Percentiles rank a stretch among this genome's conserved stretches.
Conservation (phyloP, 2,113 vertebrate species). For the Notechis scutatus region DNA sequence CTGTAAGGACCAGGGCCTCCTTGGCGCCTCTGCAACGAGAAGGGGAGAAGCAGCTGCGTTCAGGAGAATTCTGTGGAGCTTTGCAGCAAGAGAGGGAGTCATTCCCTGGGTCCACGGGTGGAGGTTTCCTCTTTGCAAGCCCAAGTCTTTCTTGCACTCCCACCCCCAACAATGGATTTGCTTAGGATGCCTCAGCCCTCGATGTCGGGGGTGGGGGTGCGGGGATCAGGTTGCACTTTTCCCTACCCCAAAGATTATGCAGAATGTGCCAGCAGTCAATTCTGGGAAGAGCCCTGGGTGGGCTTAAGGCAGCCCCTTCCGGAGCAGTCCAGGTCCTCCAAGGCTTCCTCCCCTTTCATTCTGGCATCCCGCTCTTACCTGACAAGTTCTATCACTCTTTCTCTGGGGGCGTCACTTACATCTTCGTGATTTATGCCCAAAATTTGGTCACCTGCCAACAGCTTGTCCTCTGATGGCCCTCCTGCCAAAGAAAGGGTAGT, state of each 20-base stretch:
- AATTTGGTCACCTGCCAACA: conserved; percentile 94
- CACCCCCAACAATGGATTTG: not conserved
- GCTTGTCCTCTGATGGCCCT: conserved; percentile 93
- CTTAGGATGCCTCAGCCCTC: not conserved
- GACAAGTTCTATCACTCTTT: conserved; percentile 97
- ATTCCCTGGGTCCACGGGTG: too few species aligned
- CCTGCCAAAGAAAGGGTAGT: conserved; percentile 73
- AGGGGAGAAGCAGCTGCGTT: conserved; percentile 30
- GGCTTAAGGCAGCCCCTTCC: too few species aligned
- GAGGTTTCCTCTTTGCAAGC: too few species aligned
- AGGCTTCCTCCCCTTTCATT: not conserved
- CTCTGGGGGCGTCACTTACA: conserved; percentile 89
- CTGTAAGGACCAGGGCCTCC: conserved; percentile 90
- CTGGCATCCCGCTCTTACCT: conserved; percentile 78
- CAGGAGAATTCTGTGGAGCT: not conserved
- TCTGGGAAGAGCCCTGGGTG: not conserved
- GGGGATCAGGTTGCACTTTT: not conserved
- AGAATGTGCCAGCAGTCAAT: not conserved
- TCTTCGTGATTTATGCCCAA: conserved; percentile 93
- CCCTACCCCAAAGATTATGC: not conserved
- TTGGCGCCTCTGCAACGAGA: conserved; percentile 85
- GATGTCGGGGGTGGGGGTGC: too few species aligned
- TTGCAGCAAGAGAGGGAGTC: not conserved
- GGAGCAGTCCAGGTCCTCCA: not conserved
- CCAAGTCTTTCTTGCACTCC: not conserved